Evolutionary conservation across 2,888 invertebrate species (phyloP).

Genomic region (Gastrophysa polygoni): DNA sequence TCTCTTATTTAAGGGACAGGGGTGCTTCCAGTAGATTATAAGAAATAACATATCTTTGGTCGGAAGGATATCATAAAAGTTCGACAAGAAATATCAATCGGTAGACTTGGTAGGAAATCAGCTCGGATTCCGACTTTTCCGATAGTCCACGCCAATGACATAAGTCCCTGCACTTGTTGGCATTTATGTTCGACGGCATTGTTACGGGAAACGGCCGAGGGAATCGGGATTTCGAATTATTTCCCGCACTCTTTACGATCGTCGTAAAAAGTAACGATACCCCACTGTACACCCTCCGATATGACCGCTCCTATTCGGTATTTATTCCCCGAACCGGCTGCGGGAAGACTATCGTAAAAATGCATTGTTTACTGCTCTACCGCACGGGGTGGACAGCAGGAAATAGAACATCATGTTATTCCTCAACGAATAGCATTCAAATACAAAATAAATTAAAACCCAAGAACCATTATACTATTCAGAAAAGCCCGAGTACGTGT

Average conservation of each 20-base stretch:
- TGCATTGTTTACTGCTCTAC: constrained; percentile 27
- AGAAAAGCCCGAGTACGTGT: no score
- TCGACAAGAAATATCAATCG: no score
- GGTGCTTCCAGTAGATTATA: no score
- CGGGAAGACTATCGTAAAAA: constrained; percentile 27
- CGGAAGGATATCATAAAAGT: background rate
- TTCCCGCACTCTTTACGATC: constrained; percentile 47
- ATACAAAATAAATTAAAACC: no score
- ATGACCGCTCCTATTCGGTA: constrained; percentile 36
- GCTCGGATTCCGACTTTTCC: background rate
- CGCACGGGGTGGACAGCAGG: background rate
- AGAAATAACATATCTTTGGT: no score
- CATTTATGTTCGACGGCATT: constrained; percentile 37
- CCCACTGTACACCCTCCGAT: constrained; percentile 36
- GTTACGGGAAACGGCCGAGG: constrained; percentile 34
- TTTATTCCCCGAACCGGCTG: constrained; percentile 26
- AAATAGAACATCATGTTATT: no score
- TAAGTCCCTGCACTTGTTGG: background rate
- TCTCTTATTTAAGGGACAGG: no score
- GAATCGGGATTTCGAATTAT: constrained; percentile 43
- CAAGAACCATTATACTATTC: no score
- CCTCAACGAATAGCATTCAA: no score
- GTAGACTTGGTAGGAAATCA: no score
- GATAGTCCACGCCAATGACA: background rate
- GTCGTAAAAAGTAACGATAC: constrained; percentile 49